Evolutionary conservation across 2,888 invertebrate genomes (phyloP).

Genomic region (Oxycera nigricornis): DNA sequence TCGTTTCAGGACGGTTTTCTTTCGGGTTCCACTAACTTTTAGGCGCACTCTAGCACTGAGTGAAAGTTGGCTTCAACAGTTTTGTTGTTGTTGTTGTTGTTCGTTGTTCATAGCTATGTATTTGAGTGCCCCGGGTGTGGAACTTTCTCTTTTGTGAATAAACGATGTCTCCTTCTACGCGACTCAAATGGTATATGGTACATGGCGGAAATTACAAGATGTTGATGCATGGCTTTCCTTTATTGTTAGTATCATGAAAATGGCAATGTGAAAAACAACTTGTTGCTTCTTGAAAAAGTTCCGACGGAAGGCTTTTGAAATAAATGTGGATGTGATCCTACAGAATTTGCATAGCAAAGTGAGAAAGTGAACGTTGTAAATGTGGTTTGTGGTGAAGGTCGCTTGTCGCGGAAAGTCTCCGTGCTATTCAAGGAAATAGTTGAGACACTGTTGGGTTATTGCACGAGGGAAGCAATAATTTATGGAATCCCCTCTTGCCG

Average conservation of each 20-base stretch:
- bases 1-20: background rate
- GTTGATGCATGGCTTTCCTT: background rate
- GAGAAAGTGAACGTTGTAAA: too few relatives aligned
- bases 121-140: background rate
- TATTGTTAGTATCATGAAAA: background rate
- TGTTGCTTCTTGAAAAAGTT: constrained; percentile 4
- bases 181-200: too few relatives aligned
- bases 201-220: background rate
- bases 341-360: too few relatives aligned
- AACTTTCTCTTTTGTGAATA: background rate
- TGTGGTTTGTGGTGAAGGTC: too few relatives aligned
- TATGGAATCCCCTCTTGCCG: too few relatives aligned
- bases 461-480: too few relatives aligned
- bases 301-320: background rate
- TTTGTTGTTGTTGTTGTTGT: background rate
- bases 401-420: too few relatives aligned
- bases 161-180: background rate
- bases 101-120: background rate
- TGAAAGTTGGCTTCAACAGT: background rate
- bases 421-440: too few relatives aligned
- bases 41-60: background rate
- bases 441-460: too few relatives aligned
- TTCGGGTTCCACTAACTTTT: background rate
- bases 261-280: constrained; percentile 6
- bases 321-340: too few relatives aligned